Evolutionary conservation across 2,888 invertebrate genomes (phyloP), one percentile per base, ranked within the genome.

Genomic region (Callyntrura sp.): DNA sequence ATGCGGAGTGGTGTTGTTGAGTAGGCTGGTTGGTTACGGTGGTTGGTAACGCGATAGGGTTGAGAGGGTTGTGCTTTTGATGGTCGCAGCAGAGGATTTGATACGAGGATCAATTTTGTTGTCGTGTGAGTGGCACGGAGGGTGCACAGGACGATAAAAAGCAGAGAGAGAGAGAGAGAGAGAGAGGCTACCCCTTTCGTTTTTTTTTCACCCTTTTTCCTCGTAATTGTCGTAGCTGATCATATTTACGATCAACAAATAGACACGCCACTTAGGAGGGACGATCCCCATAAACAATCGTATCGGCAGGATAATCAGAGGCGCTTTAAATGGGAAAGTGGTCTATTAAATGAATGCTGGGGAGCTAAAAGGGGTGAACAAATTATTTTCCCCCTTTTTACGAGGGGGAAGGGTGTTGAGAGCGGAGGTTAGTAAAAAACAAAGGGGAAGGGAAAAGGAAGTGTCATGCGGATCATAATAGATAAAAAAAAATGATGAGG

Each of bases 11-110:
- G 17, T 57, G 57, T 1, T 35, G 35, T 35, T 35, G 35, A 35
- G 35, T 35, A 35, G 35, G 35, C 35, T 35, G 35, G 35, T 35
- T 35, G 35, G 28, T 62, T 28, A 60, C 6, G 35, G 23, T 60
- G 23, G 23, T 12, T 60, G n/a, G 43, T 70, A 70, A 43, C 43
- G 17, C 8, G 70, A 70, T 70, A 43, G 70, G 70, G 70, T 70
- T 70, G 70, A 70, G 35, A 35, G 35, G 35, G 35, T 35, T 35
- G 23, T 23, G 3, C 11, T 2, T n/a, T 5, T 65, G 65, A 3
- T 25, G 6, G 62, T 5, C 28, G 1, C 35, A 43, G 5, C 23
- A 60, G n/a, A n/a, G 5, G 6, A 35, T 43, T 35, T 70, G 45
- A 70, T 70, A 45, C 9, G 70, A 17, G n/a, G 45, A n/a, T 70